Evolutionary conservation across 2,888 invertebrate species (phyloP).

Genomic region (Eudemis profundana): DNA sequence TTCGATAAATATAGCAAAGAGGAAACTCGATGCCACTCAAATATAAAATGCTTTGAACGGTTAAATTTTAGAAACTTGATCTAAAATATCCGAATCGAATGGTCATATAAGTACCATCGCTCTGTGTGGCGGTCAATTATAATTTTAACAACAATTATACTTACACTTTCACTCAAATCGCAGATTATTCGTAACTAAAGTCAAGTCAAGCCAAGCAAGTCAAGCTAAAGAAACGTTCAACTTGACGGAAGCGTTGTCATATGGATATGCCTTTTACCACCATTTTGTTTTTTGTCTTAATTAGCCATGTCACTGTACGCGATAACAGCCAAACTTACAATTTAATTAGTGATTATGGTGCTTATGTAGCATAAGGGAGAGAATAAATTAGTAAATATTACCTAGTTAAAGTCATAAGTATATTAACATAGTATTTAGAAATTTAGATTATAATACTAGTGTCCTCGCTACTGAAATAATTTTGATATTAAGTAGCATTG

Average conservation of each 20-base stretch:
- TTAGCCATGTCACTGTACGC: neutral
- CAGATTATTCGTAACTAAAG: conserved; percentile 16
- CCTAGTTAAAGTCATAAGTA: too few species aligned
- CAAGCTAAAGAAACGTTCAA: conserved; percentile 2
- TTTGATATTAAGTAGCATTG: too few species aligned
- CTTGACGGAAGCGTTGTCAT: neutral
- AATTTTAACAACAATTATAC: conserved; percentile 25
- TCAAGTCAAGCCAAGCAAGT: too few species aligned
- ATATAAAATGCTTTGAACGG: conserved; percentile 7
- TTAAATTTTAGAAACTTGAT: conserved; percentile 37
- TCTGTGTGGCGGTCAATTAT: conserved; percentile 32
- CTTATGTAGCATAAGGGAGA: neutral
- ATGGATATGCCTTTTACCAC: neutral
- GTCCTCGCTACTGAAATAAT: neutral
- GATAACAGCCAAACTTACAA: neutral
- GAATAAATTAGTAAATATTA: neutral
- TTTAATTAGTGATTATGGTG: conserved; percentile 3
- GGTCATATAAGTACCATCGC: conserved; percentile 28
- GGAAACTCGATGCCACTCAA: neutral
- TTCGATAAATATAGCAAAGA: conserved; percentile 2
- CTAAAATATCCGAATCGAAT: conserved; percentile 35
- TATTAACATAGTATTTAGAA: neutral
- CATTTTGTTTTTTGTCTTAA: neutral
- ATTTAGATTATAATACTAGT: too few species aligned
- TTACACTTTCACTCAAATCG: conserved; percentile 24